Evolutionary conservation across 1,140 invertebrate genomes (phyloP), one percentile per base, ranked within the genome.

Genomic region (Drosophila funebris): DNA sequence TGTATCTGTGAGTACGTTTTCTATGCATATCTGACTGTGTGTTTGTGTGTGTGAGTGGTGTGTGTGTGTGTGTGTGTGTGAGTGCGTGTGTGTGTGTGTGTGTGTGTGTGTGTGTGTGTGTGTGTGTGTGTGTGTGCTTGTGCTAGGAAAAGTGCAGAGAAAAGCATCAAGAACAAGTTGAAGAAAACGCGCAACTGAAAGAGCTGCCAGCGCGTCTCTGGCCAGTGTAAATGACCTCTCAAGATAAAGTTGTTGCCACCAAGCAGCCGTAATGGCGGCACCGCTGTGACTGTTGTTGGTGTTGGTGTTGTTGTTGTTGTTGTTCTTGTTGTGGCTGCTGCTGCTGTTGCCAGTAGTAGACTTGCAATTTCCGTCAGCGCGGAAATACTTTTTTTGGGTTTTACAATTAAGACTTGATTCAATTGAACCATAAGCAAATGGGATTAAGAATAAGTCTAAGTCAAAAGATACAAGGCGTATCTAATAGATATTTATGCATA

Each of bases 171-270:
- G 74, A 80, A 80, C 81, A 73, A 85, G 76, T 80, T 73, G 68
- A 72, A 71, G 56, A 57, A 78, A 84, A 58, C 50, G 52, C 64
- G 58, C 56, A 57, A 39, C 54, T 50, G 56, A 60, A 61, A 62
- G 57, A 63, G 61, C 46, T 53, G 67, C 56, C 18, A 63, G 54
- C 41, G 22, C 57, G 43, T 57, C 67, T 72, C 50, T 71, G 67
- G 56, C 61, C 71, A 88, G 82, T 88, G 82, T 87, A 87, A 87
- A 87, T 87, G 82, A 87, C 82, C 82, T 82, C 83, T 87, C 71
- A 57, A 88, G 82, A 87, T 87, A 87, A 87, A 87, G 73, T 83
- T 87, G 83, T 82, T 64, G 67, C 62, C 58, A 85, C 76, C 75
- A 85, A 71, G 64, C 77, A 58, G 78, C 63, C 79, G 72, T 62